Evolutionary conservation across 2,797 vertebrate species (phyloP).

Genomic region (Hylomyscus alleni): DNA sequence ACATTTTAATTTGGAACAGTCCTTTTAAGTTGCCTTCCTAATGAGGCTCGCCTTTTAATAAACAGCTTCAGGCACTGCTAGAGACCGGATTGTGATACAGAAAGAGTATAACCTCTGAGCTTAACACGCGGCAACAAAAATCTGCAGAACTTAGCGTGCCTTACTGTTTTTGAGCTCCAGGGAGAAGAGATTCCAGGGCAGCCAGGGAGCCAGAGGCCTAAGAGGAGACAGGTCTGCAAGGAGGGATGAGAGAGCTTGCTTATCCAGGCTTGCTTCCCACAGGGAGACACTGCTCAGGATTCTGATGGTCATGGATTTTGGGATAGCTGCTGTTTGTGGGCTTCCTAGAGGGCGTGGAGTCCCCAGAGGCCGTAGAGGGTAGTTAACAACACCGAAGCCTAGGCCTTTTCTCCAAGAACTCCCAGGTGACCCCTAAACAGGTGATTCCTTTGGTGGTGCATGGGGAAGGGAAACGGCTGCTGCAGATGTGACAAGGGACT

Average conservation of each 20-base stretch:
- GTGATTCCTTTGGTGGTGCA: not conserved
- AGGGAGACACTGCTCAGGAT: not conserved
- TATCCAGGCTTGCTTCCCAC: not conserved
- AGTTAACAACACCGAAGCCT: not conserved
- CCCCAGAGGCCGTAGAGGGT: not conserved
- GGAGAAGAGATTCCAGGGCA: not conserved
- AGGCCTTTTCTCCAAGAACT: not conserved
- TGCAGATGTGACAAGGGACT: not conserved
- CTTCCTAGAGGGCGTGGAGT: not conserved
- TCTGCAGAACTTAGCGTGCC: not conserved
- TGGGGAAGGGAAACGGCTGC: not conserved
- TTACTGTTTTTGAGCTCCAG: not conserved
- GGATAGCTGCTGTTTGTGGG: not conserved
- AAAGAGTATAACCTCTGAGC: not conserved
- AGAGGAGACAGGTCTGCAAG: not conserved
- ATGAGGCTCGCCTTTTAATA: conserved; percentile 34
- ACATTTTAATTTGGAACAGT: conserved; percentile 60
- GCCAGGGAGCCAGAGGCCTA: not conserved
- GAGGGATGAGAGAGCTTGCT: not conserved
- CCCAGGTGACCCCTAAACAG: not conserved
- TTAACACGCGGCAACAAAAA: not conserved
- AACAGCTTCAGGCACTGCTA: conserved; percentile 15
- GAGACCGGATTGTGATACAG: not conserved
- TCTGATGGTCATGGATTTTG: not conserved
- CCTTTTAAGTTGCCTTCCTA: conserved; percentile 72